Base-by-base conservation (phyloP, 2,888 invertebrate genomes). In the Thecophora atra region DNA sequence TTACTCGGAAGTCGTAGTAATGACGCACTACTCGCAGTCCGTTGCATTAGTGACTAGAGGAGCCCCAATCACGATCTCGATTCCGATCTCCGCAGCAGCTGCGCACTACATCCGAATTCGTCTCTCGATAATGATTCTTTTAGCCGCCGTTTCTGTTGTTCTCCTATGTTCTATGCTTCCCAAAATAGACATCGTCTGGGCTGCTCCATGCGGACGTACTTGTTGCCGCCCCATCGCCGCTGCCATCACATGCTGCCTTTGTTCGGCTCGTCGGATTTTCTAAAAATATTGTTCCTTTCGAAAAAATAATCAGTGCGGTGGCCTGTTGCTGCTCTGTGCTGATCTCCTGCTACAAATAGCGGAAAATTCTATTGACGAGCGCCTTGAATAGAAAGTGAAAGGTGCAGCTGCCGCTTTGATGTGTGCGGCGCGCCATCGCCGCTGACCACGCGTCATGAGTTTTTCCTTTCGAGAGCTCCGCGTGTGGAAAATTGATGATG, bases 341-440 rank as follows among this genome's bases (percentile, higher is more conserved):
- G 80, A 56, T 66, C 81, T 80, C 85, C 85, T 82, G 81, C 76
- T 85, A 79, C 74, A 77, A 81, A 82, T 82, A 84, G 84, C 84
- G 84, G 84, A 85, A 84, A 84, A 84, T 85, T 84, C 84, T 82
- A 84, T 84, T 84, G 85, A 84, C 83, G 82, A 83, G 80, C 79
- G 79, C n/a, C n/a, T n/a, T n/a, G n/a, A 77, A 78, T 80, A 2
- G 58, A 82, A 83, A 83, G 83, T 79, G 75, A 73, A 81, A 79
- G 78, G 76, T 65, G 54, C 72, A 72, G 64, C 51, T 44, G 19
- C 21, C n/a, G 62, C 62, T 54, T 54, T 63, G 51, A 65, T 62
- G 44, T 42, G 19, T 60, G 3, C 65, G 26, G 54, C 21, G 28
- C 52, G 3, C 71, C 47, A 70, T 67, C 62, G 21, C 65, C 64